Evolutionary conservation across 2,113 vertebrate species (phyloP), one percentile per base, ranked within the genome.

Genomic region (Tachysurus fulvidraco): DNA sequence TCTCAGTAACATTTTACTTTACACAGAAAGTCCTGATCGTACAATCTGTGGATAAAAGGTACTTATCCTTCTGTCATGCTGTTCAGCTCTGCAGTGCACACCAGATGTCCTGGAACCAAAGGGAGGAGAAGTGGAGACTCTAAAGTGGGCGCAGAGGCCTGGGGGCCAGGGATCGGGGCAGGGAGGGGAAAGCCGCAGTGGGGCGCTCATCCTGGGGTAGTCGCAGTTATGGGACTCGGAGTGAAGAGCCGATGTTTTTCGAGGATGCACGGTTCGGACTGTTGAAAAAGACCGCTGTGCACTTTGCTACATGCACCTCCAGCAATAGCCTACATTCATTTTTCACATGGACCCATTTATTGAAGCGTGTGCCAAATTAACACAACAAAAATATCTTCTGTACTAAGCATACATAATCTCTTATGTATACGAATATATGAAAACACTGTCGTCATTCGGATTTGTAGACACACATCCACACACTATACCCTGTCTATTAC

Each of bases 1-100:
- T 96, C 87, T 91, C 91, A 87, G 91, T 90, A 96, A 97, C 96
- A 96, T 96, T 97, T 96, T 96, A 96, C 96, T 97, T 97, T 96
- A 97, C 96, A 97, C 96, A 96, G 96, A 96, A 97, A 97, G 96
- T 96, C 96, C 96, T 96, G 96, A 95, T 96, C 95, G 96, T 97
- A 97, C 96, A 97, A 97, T 96, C 96, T 96, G 96, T 92, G 91
- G 96, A 97, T 96, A 97, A 96, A 97, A 95, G 96, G 83, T 30
- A 85, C 95, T 96, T 95, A 95, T 95, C 96, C 95, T 96, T 96
- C 95, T 95, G 85, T 87, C 96, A 96, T 96, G 96, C 96, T 96
- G 96, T 95, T 97, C 95, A 96, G 95, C 95, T 96, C 96, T 96
- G 96, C 96, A 96, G 96, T 96, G 96, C 96, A 96, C 96, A 89